Base-by-base conservation (phyloP, 1,140 invertebrate genomes). In the Carposina sasakii region DNA sequence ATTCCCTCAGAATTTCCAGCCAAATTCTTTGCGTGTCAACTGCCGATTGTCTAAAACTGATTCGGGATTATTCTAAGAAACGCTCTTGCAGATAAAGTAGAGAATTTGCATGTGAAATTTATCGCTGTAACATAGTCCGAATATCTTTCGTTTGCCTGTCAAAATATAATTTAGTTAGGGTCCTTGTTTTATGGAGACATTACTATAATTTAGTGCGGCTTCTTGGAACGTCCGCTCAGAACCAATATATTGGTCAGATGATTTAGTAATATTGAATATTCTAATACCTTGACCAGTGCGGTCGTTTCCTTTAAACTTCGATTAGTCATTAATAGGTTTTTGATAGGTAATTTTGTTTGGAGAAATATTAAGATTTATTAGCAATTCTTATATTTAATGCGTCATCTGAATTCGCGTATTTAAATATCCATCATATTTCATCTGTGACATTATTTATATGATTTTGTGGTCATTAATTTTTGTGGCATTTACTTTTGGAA, bases 311-410 rank as follows among this genome's bases (percentile, higher is more conserved):
- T 62, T 64, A 72, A 71, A 71, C 65, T 63, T 51, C 66, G 61
- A 67, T 71, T 64, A 73, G 60, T 68, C 70, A 73, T 76, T 76
- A 76, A 76, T 73, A 73, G 69, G 59, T 63, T 76, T 70, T 67
- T 57, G 67, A 67, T 71, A 71, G 54, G 58, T 58, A 65, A 71
- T 73, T 69, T 71, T 57, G n/a, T n/a, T n/a, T n/a, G n/a, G n/a
- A n/a, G n/a, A n/a, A n/a, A n/a, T n/a, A n/a, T n/a, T n/a, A n/a
- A n/a, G n/a, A n/a, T n/a, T n/a, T n/a, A n/a, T n/a, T n/a, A n/a
- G n/a, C n/a, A n/a, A n/a, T n/a, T n/a, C n/a, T n/a, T n/a, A n/a
- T n/a, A n/a, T n/a, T n/a, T n/a, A n/a, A n/a, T n/a, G n/a, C n/a
- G n/a, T n/a, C n/a, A n/a, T n/a, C n/a, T n/a, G n/a, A n/a, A n/a